Base-by-base conservation (phyloP, 2,888 invertebrate genomes). In the Scaptomyza flava region DNA sequence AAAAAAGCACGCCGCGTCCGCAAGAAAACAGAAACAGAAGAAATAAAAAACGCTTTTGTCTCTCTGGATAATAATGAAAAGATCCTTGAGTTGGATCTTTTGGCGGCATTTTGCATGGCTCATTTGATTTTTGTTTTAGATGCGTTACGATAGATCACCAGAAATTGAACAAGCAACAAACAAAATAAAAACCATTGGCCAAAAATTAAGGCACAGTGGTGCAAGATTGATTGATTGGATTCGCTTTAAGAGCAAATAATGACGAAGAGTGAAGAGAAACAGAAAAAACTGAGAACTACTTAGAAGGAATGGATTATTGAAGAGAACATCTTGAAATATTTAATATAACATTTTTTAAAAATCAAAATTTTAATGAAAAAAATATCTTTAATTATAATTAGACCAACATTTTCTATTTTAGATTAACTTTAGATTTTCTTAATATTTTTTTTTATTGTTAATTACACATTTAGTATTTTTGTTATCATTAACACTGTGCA, bases 21-120 rank as follows among this genome's bases (percentile, higher is more conserved):
- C 31, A 9, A 31, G 8, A 30, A 30, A 33, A 23, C 23, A 23
- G 2, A 23, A 23, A 23, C 17, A 17, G 17, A 23, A 23, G 4
- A 23, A 23, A 23, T 4, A 23, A 12, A 36, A 38, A 41, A 45
- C 27, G 71, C 87, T 79, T 84, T 84, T 84, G 84, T 84, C 68
- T 75, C 38, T 50, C 51, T 12, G 33, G 33, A 52, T 14, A n/a
- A 41, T 45, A 68, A 73, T 42, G 58, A 58, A 62, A 46, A 52
- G 86, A 69, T 59, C 36, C 63, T 75, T 60, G 67, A 70, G 61
- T 63, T 56, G 65, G 69, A 65, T 79, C 74, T 76, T 41, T 85
- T 85, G 86, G 85, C 80, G 83, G 88, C 78, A 72, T 73, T 82
- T 72, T 82, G 74, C 79, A 87, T 72, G 88, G 74, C 81, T 88